Evolutionary conservation across 2,888 invertebrate species (phyloP), one percentile per base, ranked within the genome.

Genomic region (Brachyptera risi): DNA sequence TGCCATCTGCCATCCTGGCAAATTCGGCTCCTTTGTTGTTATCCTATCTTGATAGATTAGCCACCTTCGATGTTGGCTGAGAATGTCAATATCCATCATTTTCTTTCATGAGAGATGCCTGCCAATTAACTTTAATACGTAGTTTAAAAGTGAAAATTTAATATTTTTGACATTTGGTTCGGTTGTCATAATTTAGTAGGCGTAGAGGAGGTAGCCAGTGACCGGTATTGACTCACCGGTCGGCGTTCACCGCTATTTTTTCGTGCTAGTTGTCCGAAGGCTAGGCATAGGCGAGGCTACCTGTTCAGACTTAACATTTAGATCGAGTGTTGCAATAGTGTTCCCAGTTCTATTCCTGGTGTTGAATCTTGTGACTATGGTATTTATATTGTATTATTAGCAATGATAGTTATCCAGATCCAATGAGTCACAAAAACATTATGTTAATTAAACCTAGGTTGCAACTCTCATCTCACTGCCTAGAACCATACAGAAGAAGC

Each of bases 21-120:
- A 19, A 23, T 38, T 23, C 35, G 54, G 54, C 54, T 54, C 37
- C 54, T 54, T 54, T 54, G 54, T 54, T 54, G 54, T 54, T 54
- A 11, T 44, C 15, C 31, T 7, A 11, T 31, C 5, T 31, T 31
- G 5, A 31, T 31, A 31, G 31, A 31, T 31, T 47, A 47, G 19
- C 24, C 47, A 5, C 23, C 21, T 2, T 24, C 24, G 11, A 5
- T n/a, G 42, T 47, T 11, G 19, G 3, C 47, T 38, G 38, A 19
- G 21, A 21, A 24, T 47, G 21, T 47, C 24, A 31, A 31, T 31
- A 31, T 31, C 11, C 5, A 5, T 31, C 11, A 31, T 31, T 31
- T 31, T 31, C 7, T 11, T 11, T 7, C 31, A 31, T 31, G 31
- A 31, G 11, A 31, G 31, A 7, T 7, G 31, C 11, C 5, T 31